Conservation (phyloP, 2,888 invertebrate genomes). For the Plagodis pulveraria region DNA sequence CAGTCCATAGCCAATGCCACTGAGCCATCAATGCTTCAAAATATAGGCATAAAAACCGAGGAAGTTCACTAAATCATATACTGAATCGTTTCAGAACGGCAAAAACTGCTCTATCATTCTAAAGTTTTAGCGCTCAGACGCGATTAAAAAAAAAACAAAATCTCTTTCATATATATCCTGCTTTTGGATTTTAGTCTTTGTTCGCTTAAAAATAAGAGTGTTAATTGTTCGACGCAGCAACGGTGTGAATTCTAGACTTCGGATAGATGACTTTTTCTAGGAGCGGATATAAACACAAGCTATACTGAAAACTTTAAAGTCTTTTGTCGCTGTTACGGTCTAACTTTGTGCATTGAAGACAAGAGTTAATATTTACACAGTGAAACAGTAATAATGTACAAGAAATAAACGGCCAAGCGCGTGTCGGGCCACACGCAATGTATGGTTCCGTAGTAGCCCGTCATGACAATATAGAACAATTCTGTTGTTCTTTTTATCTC, state of each 20-base stretch:
- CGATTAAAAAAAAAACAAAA: constrained; percentile 15
- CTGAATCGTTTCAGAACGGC: neutral
- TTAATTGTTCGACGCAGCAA: constrained; percentile 11
- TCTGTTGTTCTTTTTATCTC: no score
- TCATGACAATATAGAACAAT: no score
- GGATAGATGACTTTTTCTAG: constrained; percentile 37
- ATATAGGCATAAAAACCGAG: no score
- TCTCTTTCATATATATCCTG: neutral
- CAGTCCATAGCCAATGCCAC: no score
- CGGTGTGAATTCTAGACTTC: constrained; percentile 22
- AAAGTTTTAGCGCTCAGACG: constrained; percentile 6
- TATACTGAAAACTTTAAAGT: constrained; percentile 31
- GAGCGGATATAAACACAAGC: constrained; percentile 33
- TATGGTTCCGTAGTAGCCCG: no score
- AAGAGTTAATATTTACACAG: constrained; percentile 29
- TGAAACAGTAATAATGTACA: constrained; percentile 27
- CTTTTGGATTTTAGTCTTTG: constrained; percentile 3
- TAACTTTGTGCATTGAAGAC: constrained; percentile 25
- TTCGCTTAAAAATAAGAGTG: neutral
- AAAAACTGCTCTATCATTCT: constrained; percentile 13
- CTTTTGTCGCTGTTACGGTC: constrained; percentile 36
- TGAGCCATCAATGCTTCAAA: no score
- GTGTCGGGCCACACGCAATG: no score
- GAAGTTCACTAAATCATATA: neutral
- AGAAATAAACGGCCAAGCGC: no score